Evolutionary conservation across 1,140 invertebrate genomes (phyloP), one percentile per base, ranked within the genome.

Genomic region (Temnothorax curvispinosus): DNA sequence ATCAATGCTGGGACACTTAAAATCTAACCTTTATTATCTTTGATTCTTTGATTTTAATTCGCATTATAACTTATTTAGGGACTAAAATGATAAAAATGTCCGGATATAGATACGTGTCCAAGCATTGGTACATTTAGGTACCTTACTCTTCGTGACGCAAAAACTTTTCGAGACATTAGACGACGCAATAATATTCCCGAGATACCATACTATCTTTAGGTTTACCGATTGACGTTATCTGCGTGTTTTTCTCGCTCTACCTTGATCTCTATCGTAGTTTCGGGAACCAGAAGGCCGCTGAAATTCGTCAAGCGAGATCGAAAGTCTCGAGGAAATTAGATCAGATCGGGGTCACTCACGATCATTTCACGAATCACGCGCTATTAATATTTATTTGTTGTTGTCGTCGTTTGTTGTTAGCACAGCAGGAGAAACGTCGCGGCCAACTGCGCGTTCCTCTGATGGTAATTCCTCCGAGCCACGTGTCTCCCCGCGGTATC

Each of bases 361-460:
- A 44, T 47, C 6, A 38, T 0, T 38, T 47, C 65, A 18, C 65
- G 54, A 60, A 38, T 60, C 41, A 27, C 54, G 54, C 21, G 27
- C 52, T 82, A 74, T 84, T 75, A 74, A 60, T 74, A 60, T 74
- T 21, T 9, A 3, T 74, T 1, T 8, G 32, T 58, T 72, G 38
- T 82, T 47, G 50, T 27, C 0, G 38, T 5, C 21, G 65, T 41
- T 11, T 13, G 41, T 47, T 52, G n/a, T 44, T 69, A 44, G 27
- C 13, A 47, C 5, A 27, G 27, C 18, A 13, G 80, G 52, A 69
- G 44, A 82, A 74, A 74, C 67, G 38, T 44, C 15, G 27, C 27
- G 32, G 80, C 80, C 80, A 84, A 84, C 80, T 84, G 80, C 80
- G 80, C 44, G 50, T 11, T 2, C 6, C 27, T 38, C 27, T 65